Evolutionary conservation across 2,113 vertebrate genomes (phyloP), one percentile per base, ranked within the genome.

Genomic region (Prolemur simus): DNA sequence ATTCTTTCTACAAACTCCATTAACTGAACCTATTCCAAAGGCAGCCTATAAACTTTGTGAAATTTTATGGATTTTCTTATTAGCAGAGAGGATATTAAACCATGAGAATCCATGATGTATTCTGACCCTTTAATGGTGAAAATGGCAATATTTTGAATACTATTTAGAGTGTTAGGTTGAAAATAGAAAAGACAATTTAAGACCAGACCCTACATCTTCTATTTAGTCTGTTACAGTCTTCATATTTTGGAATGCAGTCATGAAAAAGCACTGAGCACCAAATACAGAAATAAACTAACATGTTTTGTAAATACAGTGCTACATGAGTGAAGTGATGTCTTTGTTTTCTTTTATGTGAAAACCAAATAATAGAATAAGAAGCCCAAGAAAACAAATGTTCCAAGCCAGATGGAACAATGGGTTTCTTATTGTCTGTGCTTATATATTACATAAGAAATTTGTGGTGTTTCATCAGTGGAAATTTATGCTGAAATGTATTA

Each of bases 371-470:
- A 78, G 95, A 87, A 84, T 77, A 84, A 89, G 63, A 94, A 69
- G 63, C 6, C 21, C 42, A 95, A 32, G 27, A 18, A 82, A 80
- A 86, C 32, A 71, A 92, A 84, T 42, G 34, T 4, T 64, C 29
- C 42, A 39, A 58, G 17, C 11, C 64, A 85, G 29, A 85, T 6
- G 85, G 6, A 42, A 93, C 12, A 29, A 69, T 32, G 12, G 34
- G 58, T 81, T 82, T 86, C 25, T 85, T 52, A 91, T 18, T 25
- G 10, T 69, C 39, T 76, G 4, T 63, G 34, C 58, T 85, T 94
- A 94, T 64, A 84, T 71, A 66, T 89, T 97, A 89, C 32, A 89
- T 64, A 47, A 93, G 52, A 89, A 91, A 90, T 86, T 39, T 77
- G 42, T 89, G 23, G 39, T 64, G 0, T 64, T 85, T 27, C 47